phyloP scores from a whole-genome alignment of 1,140 invertebrate genomes.

The Oedothorax gibbosus region DNA sequence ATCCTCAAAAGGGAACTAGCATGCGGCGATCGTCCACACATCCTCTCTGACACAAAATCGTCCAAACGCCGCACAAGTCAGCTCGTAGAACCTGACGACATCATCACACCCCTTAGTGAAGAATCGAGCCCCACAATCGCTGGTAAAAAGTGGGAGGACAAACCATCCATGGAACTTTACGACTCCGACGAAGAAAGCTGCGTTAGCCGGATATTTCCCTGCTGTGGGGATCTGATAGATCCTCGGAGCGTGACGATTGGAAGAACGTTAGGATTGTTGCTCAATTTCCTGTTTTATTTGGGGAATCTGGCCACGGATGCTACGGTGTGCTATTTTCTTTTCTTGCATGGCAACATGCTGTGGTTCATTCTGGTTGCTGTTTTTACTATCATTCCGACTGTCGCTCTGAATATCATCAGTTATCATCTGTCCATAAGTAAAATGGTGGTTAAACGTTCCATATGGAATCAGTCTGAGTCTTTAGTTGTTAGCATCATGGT shows the following conservation, averaged over 20 bases:
- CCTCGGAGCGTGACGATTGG: slow-evolving; percentile 30
- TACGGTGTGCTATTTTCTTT: slow-evolving; percentile 37
- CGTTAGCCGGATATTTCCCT: slow-evolving; percentile 22
- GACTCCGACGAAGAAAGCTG: slow-evolving; percentile 18
- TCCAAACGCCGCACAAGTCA: slow-evolving; percentile 25
- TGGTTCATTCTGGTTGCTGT: slow-evolving; percentile 46
- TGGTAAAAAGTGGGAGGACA: slow-evolving; percentile 44
- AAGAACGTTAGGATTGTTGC: slow-evolving; percentile 14
- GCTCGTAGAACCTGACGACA: slow-evolving; percentile 40
- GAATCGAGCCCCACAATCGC: slow-evolving; percentile 45
- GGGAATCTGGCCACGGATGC: slow-evolving; percentile 38
- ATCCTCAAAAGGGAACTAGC: not conserved
- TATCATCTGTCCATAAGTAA: slow-evolving; percentile 53
- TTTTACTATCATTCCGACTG: slow-evolving; percentile 50
- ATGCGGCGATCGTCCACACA: slow-evolving; percentile 16
- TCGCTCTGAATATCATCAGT: slow-evolving; percentile 40
- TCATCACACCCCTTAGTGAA: slow-evolving; percentile 56
- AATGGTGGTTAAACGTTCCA: slow-evolving; percentile 45
- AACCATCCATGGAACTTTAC: slow-evolving; percentile 18
- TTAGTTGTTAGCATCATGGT: slow-evolving; percentile 8
- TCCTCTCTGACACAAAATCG: slow-evolving; percentile 6
- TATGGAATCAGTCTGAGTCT: slow-evolving; percentile 48
- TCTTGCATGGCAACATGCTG: slow-evolving; percentile 39
- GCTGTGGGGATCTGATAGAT: slow-evolving; percentile 46
- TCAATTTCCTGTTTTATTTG: slow-evolving; percentile 40